Evolutionary conservation across 2,113 vertebrate genomes (phyloP).

Genomic region (Rafetus swinhoei): DNA sequence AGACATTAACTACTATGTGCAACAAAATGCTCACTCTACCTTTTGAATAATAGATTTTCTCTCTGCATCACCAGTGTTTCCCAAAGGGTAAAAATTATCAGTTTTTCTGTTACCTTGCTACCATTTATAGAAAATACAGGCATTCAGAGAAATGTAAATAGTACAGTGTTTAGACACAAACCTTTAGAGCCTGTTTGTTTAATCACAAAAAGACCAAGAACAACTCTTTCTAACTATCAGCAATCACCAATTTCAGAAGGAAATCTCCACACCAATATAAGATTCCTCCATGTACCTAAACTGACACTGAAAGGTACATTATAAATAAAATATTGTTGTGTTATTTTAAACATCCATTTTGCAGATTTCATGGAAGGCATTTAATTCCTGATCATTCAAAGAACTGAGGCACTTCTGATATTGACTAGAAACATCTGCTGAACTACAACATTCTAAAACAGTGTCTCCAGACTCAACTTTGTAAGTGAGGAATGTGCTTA

Average conservation of each 20-base stretch:
- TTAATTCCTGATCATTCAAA: conserved; percentile 58
- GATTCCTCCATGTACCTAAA: background rate
- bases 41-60: background rate
- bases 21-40: background rate
- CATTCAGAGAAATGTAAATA: background rate
- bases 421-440: conserved; percentile 49
- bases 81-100: background rate
- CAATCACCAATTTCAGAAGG: background rate
- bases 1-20: background rate
- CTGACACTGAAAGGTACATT: conserved; percentile 36
- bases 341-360: conserved; percentile 58
- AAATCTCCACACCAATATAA: background rate
- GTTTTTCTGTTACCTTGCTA: background rate
- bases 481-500: background rate
- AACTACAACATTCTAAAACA: conserved; percentile 42
- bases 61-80: background rate
- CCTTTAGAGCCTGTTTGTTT: background rate
- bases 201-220: background rate
- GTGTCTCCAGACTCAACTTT: background rate
- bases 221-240: background rate
- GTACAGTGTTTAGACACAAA: background rate
- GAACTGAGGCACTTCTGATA: conserved; percentile 12
- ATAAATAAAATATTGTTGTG: conserved; percentile 36
- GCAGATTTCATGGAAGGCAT: conserved; percentile 30
- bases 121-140: background rate